phyloP scores from a whole-genome alignment of 2,113 vertebrate genomes.

The Otis tarda region DNA sequence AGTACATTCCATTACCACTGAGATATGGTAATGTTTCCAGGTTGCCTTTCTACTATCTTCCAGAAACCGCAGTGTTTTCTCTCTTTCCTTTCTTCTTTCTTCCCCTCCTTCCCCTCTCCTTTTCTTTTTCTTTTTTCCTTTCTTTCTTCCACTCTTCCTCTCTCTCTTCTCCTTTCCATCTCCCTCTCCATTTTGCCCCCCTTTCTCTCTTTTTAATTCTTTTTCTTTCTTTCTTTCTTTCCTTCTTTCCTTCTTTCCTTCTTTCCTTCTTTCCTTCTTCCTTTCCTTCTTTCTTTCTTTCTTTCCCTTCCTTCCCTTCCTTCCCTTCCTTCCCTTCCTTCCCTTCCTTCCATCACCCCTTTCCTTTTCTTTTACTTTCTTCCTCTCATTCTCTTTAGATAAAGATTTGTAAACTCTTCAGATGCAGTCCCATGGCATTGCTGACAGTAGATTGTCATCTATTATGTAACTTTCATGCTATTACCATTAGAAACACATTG shows the following conservation, averaged over 20 bases:
- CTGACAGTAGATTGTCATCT: background rate
- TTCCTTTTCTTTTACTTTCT: background rate
- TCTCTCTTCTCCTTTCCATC: accelerated
- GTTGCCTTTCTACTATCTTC: conserved; percentile 28
- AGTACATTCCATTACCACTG: background rate
- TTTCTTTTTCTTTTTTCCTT: accelerated
- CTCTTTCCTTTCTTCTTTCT: background rate
- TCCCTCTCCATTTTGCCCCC: accelerated
- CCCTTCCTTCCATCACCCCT: background rate
- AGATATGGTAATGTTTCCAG: conserved; percentile 1
- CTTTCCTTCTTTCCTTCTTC: background rate
- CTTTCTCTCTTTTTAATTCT: background rate
- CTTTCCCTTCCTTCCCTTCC: background rate
- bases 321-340: no score
- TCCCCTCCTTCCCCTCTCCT: accelerated
- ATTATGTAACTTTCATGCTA: background rate
- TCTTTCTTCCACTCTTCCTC: background rate
- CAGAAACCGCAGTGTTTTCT: background rate
- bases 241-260: no score
- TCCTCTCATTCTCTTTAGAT: background rate
- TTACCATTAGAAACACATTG: background rate
- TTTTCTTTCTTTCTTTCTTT: background rate
- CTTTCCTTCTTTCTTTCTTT: background rate
- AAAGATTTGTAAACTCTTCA: background rate
- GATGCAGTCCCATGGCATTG: background rate